These are phyloP conservation scores for Callimorpha dominula DNA, from an alignment of 2,888 invertebrate genomes.

Conservation along the genomic window DNA sequence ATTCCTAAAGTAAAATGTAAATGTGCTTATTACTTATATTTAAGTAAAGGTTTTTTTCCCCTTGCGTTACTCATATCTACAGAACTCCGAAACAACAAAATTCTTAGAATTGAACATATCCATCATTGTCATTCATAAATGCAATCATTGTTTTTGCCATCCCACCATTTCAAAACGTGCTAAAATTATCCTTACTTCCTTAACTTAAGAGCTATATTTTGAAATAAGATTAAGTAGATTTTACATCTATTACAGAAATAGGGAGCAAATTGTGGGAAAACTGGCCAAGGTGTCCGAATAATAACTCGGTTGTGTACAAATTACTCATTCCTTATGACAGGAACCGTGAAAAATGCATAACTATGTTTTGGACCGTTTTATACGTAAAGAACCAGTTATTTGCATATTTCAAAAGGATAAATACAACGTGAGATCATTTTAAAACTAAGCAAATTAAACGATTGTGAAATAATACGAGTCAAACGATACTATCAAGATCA, in stretches of 20 bases:
- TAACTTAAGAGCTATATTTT: slow-evolving; percentile 28
- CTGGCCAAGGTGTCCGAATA: slow-evolving; percentile 67
- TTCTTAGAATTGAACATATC: slow-evolving; percentile 64
- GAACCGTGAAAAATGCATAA: slow-evolving; percentile 80
- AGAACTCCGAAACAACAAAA: slow-evolving; percentile 37
- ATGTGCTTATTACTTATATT: too few species aligned
- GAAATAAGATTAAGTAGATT: slow-evolving; percentile 13
- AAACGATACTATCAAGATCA: too few species aligned
- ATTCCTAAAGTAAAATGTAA: too few species aligned
- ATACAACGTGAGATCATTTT: background rate
- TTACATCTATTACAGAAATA: slow-evolving; percentile 26
- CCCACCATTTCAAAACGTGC: slow-evolving; percentile 23
- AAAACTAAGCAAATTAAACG: background rate
- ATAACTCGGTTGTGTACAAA: slow-evolving; percentile 70
- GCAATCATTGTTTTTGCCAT: slow-evolving; percentile 42
- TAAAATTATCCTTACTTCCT: slow-evolving; percentile 45
- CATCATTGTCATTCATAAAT: slow-evolving; percentile 71
- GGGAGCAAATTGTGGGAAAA: slow-evolving; percentile 74
- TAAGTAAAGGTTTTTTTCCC: background rate
- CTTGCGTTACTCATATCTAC: slow-evolving; percentile 10
- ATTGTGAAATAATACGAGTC: background rate
- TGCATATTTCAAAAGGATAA: background rate
- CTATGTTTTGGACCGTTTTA: slow-evolving; percentile 59
- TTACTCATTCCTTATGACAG: slow-evolving; percentile 70
- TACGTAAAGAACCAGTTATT: slow-evolving; percentile 40